Percentiles rank a stretch among this genome's conserved stretches.
Conservation (phyloP, 1,140 invertebrate genomes). For the Stegodyphus dumicola region DNA sequence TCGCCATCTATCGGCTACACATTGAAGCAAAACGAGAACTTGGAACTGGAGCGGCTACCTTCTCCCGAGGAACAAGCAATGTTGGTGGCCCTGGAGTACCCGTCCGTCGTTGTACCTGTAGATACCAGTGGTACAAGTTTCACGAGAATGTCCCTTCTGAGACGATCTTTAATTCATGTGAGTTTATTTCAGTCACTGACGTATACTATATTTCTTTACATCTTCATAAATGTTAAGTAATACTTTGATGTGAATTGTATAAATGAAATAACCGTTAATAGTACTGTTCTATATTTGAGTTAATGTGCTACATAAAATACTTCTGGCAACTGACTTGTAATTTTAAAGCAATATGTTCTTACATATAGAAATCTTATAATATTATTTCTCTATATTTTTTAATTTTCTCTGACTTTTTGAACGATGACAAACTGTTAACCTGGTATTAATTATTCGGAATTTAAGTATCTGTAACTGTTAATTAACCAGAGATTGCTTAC, state of each 20-base stretch:
- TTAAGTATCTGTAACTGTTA: no score
- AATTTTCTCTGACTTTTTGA: no score
- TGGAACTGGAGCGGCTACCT: constrained; percentile 63
- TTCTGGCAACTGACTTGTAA: no score
- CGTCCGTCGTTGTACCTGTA: constrained; percentile 85
- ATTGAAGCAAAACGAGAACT: constrained; percentile 30
- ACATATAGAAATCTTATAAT: no score
- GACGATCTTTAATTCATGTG: constrained; percentile 80
- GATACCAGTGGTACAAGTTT: constrained; percentile 87
- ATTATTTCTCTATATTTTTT: no score
- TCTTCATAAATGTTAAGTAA: background rate
- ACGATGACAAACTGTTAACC: no score
- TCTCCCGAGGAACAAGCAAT: constrained; percentile 68
- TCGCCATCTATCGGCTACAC: constrained; percentile 36
- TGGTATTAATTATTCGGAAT: no score
- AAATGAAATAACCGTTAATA: no score
- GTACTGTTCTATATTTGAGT: no score
- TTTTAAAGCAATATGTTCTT: no score
- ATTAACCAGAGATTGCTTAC: no score
- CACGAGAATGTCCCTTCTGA: constrained; percentile 84
- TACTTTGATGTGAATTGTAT: background rate
- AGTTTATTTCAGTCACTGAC: constrained; percentile 62
- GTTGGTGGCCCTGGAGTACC: constrained; percentile 75
- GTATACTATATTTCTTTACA: background rate
- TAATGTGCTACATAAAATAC: no score